Conservation (phyloP, 2,797 vertebrate genomes). For the Huso huso region DNA sequence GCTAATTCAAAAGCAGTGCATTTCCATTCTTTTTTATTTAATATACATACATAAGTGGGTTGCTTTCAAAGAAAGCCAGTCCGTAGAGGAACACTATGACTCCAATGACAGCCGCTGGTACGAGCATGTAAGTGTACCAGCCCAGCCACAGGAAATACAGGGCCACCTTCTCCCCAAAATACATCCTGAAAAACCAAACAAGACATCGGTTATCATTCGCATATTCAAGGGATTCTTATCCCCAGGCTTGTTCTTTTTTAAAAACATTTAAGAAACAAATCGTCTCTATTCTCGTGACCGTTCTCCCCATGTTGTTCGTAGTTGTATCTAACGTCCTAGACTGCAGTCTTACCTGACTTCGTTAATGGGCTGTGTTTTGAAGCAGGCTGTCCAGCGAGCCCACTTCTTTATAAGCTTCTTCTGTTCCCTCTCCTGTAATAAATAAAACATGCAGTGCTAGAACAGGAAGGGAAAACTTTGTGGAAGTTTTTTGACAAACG, state of each 20-base stretch:
- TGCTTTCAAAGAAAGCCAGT: conserved; percentile 60
- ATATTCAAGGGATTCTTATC: neutral
- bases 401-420: conserved; percentile 59
- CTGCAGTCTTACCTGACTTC: conserved; percentile 68
- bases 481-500: no score
- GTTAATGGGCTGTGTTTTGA: conserved; percentile 63
- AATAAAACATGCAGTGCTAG: neutral
- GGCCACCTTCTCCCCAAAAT: conserved; percentile 91
- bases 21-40: neutral
- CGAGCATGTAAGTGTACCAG: conserved; percentile 83
- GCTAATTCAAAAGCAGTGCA: neutral
- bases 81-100: conserved; percentile 68
- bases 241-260: no score
- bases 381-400: conserved; percentile 71
- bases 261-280: no score
- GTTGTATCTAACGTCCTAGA: neutral
- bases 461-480: no score
- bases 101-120: conserved; percentile 61
- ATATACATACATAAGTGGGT: conserved; percentile 77
- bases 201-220: neutral
- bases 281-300: neutral
- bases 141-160: conserved; percentile 90
- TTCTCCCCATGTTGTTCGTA: no score
- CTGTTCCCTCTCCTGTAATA: conserved; percentile 55
- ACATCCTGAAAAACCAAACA: conserved; percentile 52